phyloP scores from a whole-genome alignment of 2,113 vertebrate genomes.

The Turdus rufiventris region DNA sequence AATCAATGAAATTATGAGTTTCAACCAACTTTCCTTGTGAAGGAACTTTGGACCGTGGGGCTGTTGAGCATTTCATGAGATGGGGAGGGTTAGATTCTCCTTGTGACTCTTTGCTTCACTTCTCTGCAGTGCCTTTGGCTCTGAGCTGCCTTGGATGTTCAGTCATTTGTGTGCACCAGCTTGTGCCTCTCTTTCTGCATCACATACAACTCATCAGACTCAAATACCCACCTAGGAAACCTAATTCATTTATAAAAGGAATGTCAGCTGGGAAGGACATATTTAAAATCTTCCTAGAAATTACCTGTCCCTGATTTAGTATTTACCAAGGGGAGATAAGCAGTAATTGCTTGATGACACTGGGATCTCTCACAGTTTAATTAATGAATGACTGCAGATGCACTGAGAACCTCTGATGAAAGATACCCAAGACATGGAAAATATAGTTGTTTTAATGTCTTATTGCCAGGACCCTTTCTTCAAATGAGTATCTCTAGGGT shows the following conservation, averaged over 20 bases:
- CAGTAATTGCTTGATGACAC: conserved; percentile 11
- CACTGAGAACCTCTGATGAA: background rate
- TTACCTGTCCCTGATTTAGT: background rate
- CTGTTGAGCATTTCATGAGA: background rate
- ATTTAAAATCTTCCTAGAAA: background rate
- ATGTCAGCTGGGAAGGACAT: background rate
- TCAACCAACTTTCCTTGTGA: background rate
- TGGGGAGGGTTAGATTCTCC: background rate
- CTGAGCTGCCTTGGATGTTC: accelerated
- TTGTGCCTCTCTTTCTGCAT: background rate
- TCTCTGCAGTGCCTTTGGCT: background rate
- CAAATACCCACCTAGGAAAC: background rate
- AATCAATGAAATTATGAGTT: background rate
- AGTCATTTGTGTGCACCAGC: background rate
- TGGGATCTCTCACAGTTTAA: background rate
- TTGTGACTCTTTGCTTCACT: background rate
- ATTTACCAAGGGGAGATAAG: background rate
- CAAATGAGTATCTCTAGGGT: background rate
- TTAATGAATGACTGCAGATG: background rate
- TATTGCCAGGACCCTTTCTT: background rate
- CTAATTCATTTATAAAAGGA: background rate
- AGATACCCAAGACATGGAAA: background rate
- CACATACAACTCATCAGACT: background rate
- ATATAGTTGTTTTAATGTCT: background rate
- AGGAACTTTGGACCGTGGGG: background rate